Evolutionary conservation across 2,113 vertebrate species (phyloP).

Genomic region (Laticauda laticaudata): DNA sequence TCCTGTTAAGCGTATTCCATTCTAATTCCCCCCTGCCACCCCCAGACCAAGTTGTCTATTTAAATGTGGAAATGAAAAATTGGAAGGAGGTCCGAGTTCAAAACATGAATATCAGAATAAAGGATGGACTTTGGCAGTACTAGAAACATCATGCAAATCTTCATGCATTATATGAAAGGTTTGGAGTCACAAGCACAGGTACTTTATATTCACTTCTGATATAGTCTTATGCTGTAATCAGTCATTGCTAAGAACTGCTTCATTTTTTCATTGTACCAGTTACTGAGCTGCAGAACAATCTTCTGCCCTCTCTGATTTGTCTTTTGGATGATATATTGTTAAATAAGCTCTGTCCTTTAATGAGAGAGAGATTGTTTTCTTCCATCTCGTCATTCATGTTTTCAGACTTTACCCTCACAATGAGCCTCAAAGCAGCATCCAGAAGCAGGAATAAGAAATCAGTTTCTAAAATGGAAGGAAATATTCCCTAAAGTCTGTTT

Average conservation of each 20-base stretch:
- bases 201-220: neutral
- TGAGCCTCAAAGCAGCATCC: neutral
- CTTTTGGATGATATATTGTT: neutral
- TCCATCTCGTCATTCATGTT: neutral
- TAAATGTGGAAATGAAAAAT: neutral
- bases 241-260: neutral
- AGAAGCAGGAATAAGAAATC: neutral
- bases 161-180: neutral
- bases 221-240: neutral
- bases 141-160: neutral
- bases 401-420: neutral
- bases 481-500: conserved; percentile 19
- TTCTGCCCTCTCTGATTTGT: neutral
- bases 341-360: neutral
- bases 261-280: neutral
- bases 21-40: neutral
- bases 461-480: neutral
- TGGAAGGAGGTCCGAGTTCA: neutral
- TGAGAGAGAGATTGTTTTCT: neutral
- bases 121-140: neutral
- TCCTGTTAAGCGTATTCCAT: neutral
- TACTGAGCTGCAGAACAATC: neutral
- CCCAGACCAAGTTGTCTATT: neutral
- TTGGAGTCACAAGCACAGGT: neutral
- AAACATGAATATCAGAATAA: neutral